Base-by-base conservation (phyloP, 1,140 invertebrate genomes). In the Bombus impatiens region DNA sequence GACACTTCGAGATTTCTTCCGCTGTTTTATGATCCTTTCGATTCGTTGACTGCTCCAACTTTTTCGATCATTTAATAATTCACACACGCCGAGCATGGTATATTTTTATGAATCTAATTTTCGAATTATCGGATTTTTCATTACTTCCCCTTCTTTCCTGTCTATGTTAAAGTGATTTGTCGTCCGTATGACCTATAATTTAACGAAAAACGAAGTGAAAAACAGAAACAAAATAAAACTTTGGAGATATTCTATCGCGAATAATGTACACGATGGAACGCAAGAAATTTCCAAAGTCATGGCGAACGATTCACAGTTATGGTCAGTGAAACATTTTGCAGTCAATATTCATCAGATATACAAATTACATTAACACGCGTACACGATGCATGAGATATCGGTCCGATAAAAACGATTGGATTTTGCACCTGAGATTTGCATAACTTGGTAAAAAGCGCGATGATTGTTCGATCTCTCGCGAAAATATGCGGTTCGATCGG, bases 361-460 rank as follows among this genome's bases (percentile, higher is more conserved):
- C 12, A 47, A 62, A 75, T 82, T 65, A n/a, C 22, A 37, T 82
- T 75, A 82, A 75, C 18, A 2, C 32, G 40, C 32, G 42, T 35
- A 22, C 57, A 77, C 59, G 32, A 37, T 62, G 40, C 35, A 18
- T 3, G 28, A 42, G n/a, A 57, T 53, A 82, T 65, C 57, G 42
- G 28, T 8, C 9, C 18, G 35, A 78, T 57, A 42, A 53, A 78
- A 83, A 77, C 18, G 25, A 37, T 67, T 32, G 57, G 59, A 67
- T 83, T 83, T 57, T 28, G 9, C 2, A 6, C 10, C 22, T 13
- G 28, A 10, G 57, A 67, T 77, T 83, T 67, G 65, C 75, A 78
- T 78, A 78, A 78, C 75, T 78, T 78, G 57, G 42, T n/a, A 35
- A 70, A 78, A 78, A n/a, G 25, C 25, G 4, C 8, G 35, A 32